phyloP scores from a whole-genome alignment of 1,140 invertebrate genomes.

The Achroia grisella region DNA sequence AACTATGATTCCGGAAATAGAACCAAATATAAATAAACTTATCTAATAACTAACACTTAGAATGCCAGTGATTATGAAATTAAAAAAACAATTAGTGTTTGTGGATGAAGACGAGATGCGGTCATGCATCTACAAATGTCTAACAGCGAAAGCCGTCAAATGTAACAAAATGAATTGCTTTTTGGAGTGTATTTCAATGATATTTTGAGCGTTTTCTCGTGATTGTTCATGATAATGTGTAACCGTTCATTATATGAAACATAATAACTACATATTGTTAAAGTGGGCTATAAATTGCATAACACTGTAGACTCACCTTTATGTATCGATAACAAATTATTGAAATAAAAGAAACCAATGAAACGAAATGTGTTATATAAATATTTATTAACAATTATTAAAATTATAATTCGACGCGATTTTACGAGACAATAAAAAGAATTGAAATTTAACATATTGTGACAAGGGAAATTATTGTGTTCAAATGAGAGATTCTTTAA shows the following conservation, averaged over 20 bases:
- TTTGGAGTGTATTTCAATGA: background rate
- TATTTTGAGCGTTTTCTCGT: conserved; percentile 5
- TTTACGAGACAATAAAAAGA: conserved; percentile 37
- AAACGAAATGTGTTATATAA: conserved; percentile 62
- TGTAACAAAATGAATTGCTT: background rate
- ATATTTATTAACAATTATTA: conserved; percentile 70
- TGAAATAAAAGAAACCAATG: conserved; percentile 54
- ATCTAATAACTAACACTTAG: conserved; percentile 16
- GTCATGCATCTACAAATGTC: conserved; percentile 38
- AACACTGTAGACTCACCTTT: conserved; percentile 63
- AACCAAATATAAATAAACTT: background rate
- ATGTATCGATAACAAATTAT: no score
- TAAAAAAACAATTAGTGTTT: conserved; percentile 20
- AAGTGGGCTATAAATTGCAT: conserved; percentile 63
- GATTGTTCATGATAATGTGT: conserved; percentile 6
- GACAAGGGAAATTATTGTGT: conserved; percentile 20
- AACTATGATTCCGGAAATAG: no score
- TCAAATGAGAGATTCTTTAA: conserved; percentile 50
- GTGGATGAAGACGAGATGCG: conserved; percentile 41
- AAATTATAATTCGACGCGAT: conserved; percentile 52
- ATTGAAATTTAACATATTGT: conserved; percentile 27
- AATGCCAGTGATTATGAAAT: conserved; percentile 18
- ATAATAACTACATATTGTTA: conserved; percentile 11
- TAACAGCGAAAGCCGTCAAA: conserved; percentile 48
- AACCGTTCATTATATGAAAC: background rate